Conservation (phyloP, 2,797 vertebrate genomes). For the Muscicapa comitata region DNA sequence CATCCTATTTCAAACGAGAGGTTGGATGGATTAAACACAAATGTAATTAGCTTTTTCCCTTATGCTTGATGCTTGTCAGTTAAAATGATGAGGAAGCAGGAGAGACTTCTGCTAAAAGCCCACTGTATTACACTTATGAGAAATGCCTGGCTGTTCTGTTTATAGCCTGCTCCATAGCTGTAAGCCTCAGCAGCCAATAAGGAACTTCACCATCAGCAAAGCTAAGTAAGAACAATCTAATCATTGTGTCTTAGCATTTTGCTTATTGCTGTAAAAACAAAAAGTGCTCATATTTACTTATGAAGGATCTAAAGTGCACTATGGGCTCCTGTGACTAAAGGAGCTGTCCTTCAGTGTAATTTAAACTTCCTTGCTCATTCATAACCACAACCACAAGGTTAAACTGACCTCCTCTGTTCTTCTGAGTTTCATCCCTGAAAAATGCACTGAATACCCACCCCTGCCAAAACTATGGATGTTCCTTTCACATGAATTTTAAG, state of each 20-base stretch:
- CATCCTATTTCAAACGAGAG: not conserved
- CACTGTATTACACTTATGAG: not conserved
- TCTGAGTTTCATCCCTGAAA: conserved; percentile 73
- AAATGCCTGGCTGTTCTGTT: conserved; percentile 22
- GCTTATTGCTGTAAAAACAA: conserved; percentile 51
- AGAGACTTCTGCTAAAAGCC: conserved; percentile 10
- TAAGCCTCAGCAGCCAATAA: not conserved
- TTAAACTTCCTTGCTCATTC: conserved; percentile 70
- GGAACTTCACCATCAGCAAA: conserved; percentile 24
- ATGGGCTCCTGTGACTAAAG: conserved; percentile 68
- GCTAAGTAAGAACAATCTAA: conserved; percentile 13
- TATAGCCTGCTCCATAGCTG: not conserved
- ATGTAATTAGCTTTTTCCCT: conserved; percentile 41
- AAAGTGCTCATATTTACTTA: conserved; percentile 48
- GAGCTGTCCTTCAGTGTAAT: conserved; percentile 60
- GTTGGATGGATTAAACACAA: conserved; percentile 34
- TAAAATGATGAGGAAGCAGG: conserved; percentile 25
- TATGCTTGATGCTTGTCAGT: conserved; percentile 22
- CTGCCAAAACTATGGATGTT: conserved; percentile 63
- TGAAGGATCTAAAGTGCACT: conserved; percentile 37
- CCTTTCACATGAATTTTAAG: conserved; percentile 54
- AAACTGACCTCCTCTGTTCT: conserved; percentile 70
- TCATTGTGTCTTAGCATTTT: conserved; percentile 45
- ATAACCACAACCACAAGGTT: conserved; percentile 74
- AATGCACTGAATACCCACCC: conserved; percentile 61